These are phyloP conservation scores for Pangasianodon gigas DNA, from an alignment of 2,113 vertebrate genomes.

Conservation along the genomic window DNA sequence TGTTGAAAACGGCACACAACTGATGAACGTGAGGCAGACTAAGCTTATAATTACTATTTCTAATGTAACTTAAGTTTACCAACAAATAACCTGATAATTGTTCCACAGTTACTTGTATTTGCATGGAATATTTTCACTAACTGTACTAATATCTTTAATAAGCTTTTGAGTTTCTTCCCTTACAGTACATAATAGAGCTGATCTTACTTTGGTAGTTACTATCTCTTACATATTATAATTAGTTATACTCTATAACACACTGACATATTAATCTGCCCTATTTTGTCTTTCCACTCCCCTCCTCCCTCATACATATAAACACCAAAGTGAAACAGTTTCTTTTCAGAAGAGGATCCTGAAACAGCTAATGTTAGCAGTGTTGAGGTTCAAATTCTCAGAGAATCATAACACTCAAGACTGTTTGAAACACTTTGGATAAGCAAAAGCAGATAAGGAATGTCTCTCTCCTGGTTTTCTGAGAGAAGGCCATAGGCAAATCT, in stretches of 20 bases:
- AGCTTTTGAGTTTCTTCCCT: background rate
- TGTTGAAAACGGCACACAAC: too few species aligned
- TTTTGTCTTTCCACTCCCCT: background rate
- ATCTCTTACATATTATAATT: background rate
- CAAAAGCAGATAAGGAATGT: conserved; percentile 15
- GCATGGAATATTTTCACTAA: background rate
- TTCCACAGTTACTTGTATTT: background rate
- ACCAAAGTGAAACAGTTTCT: background rate
- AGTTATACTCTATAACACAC: background rate
- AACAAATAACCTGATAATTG: too few species aligned
- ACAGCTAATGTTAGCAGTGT: background rate
- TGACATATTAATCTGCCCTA: too few species aligned
- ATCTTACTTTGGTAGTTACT: background rate
- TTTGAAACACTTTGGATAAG: conserved; percentile 41
- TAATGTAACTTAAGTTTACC: too few species aligned
- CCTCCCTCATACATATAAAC: conserved; percentile 10
- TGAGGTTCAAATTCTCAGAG: background rate
- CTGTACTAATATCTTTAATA: background rate
- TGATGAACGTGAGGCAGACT: too few species aligned
- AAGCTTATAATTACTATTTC: too few species aligned
- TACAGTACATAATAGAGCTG: background rate
- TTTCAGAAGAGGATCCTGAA: background rate
- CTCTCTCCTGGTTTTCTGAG: conserved; percentile 23
- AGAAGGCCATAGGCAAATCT: conserved; percentile 18
- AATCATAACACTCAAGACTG: conserved; percentile 6